Percentiles rank a stretch among this genome's conserved stretches.
Evolutionary conservation across 2,888 invertebrate species (phyloP).

Genomic region (Acleris literana): DNA sequence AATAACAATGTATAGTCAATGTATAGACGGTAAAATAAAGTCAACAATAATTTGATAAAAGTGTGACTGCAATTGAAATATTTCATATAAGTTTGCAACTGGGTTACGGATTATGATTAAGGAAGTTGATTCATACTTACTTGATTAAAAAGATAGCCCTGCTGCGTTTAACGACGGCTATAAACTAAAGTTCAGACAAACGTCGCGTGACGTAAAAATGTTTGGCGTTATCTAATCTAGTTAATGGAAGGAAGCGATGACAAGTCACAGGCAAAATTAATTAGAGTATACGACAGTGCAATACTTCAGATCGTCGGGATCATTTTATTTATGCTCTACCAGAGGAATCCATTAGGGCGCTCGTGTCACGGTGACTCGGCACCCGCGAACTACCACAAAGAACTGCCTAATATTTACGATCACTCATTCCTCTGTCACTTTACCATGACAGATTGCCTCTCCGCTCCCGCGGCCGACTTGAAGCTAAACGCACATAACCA

Average conservation of each 20-base stretch:
- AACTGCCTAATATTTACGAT: conserved; percentile 64
- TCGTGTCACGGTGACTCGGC: conserved; percentile 51
- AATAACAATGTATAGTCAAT: neutral
- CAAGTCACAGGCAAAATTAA: conserved; percentile 39
- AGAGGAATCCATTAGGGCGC: conserved; percentile 45
- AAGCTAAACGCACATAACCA: conserved; percentile 38
- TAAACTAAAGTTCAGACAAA: conserved; percentile 27
- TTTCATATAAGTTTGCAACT: neutral
- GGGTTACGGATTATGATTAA: neutral
- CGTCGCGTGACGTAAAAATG: conserved; percentile 44
- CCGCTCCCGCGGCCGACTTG: conserved; percentile 36
- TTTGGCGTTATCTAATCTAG: conserved; percentile 62
- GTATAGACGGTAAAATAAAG: neutral
- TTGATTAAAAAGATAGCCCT: conserved; percentile 33
- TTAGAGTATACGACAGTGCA: conserved; percentile 29
- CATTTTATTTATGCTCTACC: conserved; percentile 32
- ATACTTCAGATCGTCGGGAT: conserved; percentile 30
- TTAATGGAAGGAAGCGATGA: conserved; percentile 59
- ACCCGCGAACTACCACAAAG: conserved; percentile 43
- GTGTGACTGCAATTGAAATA: neutral
- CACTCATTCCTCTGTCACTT: conserved; percentile 67
- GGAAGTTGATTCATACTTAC: conserved; percentile 31
- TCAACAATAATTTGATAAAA: neutral
- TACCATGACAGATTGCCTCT: conserved; percentile 56
- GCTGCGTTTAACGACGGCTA: conserved; percentile 34